Evolutionary conservation across 2,113 vertebrate species (phyloP).

Genomic region (Ctenodactylus gundi): DNA sequence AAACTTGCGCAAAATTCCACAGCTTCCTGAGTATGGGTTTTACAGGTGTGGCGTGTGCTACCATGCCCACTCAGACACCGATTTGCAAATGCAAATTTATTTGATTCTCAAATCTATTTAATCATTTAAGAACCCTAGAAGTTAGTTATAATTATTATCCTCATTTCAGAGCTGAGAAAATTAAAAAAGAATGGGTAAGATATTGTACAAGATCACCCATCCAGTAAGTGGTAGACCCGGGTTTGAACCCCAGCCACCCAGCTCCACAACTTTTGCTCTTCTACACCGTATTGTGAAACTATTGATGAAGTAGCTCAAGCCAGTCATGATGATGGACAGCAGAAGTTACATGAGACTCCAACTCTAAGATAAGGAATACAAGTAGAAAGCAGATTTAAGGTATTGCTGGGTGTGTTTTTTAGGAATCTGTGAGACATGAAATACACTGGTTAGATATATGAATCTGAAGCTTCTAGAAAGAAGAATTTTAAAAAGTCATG

Average conservation of each 20-base stretch:
- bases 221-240: not conserved
- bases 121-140: not conserved
- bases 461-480: not conserved
- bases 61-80: no score
- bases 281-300: not conserved
- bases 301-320: not conserved
- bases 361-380: not conserved
- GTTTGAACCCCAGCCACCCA: not conserved
- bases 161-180: constrained; percentile 11
- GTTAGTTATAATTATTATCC: not conserved
- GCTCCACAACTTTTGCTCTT: not conserved
- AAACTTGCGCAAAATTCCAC: no score
- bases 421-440: not conserved
- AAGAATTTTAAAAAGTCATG: not conserved
- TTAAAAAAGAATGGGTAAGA: not conserved
- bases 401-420: not conserved
- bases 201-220: not conserved
- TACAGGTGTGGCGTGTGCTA: no score
- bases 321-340: not conserved
- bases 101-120: constrained; percentile 24
- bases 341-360: not conserved
- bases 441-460: not conserved
- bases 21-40: no score
- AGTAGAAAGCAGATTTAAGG: not conserved
- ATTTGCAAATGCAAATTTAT: constrained; percentile 19